These are phyloP conservation scores for Atractosteus spatula DNA, from an alignment of 2,113 vertebrate species.

Conservation along the genomic window DNA sequence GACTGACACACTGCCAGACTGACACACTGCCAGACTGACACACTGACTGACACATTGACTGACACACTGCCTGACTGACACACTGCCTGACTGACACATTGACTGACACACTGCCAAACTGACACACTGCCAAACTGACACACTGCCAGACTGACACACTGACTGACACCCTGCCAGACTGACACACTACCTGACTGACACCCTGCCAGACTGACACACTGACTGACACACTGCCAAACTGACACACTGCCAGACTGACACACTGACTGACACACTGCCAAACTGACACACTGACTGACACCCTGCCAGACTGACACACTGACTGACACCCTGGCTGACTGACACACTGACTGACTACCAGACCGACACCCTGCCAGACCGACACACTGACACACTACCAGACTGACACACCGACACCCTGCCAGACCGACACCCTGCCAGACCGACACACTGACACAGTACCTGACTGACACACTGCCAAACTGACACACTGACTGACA, in stretches of 20 bases:
- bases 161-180: too few relatives aligned
- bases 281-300: background rate
- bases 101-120: too few relatives aligned
- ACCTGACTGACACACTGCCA: too few relatives aligned
- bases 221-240: background rate
- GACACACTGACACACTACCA: background rate
- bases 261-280: background rate
- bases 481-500: background rate
- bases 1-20: too few relatives aligned
- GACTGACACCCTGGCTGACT: background rate
- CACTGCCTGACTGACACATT: too few relatives aligned
- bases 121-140: too few relatives aligned
- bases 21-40: too few relatives aligned
- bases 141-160: too few relatives aligned
- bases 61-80: too few relatives aligned
- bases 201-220: background rate
- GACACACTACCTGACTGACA: background rate
- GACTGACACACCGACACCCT: background rate
- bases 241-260: background rate
- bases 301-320: background rate
- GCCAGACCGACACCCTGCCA: background rate
- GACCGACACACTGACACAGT: too few relatives aligned
- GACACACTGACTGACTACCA: background rate
- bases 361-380: background rate
- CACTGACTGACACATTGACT: too few relatives aligned